phyloP scores from a whole-genome alignment of 2,888 invertebrate species.

The Exephanes ischioxanthus region DNA sequence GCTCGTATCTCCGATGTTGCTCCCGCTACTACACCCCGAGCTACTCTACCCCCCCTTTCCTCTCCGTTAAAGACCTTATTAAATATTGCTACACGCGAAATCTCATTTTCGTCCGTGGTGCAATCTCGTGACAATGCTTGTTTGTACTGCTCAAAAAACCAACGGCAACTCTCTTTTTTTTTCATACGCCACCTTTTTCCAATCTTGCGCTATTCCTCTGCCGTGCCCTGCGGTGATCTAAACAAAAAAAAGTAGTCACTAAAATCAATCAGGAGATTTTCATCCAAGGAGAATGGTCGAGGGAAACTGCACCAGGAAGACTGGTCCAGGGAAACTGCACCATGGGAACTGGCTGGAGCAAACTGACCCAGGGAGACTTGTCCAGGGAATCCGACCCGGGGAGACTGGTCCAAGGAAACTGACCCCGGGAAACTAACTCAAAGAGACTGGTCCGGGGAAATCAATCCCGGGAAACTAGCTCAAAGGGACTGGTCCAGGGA shows the following conservation, averaged over 20 bases:
- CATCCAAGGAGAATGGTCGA: background rate
- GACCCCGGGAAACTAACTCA: no score
- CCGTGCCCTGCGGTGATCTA: background rate
- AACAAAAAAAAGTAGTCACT: background rate
- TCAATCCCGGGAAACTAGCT: no score
- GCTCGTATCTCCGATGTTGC: constrained; percentile 74
- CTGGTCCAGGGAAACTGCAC: background rate
- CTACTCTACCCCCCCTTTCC: constrained; percentile 75
- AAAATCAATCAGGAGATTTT: background rate
- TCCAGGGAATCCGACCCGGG: no score
- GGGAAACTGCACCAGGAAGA: background rate
- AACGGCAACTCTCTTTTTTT: background rate
- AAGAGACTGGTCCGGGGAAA: no score
- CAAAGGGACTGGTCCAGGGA: no score
- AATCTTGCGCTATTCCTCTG: background rate
- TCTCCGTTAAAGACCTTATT: constrained; percentile 81
- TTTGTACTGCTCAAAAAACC: constrained; percentile 32
- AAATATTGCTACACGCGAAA: constrained; percentile 81
- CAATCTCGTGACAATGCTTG: constrained; percentile 28
- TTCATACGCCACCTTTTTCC: background rate
- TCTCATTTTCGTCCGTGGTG: constrained; percentile 70
- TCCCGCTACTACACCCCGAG: constrained; percentile 82
- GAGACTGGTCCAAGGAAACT: no score
- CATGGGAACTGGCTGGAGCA: no score
- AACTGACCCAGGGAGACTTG: no score